Percentiles rank a stretch among this genome's conserved stretches.
phyloP scores from a whole-genome alignment of 1,140 invertebrate species.

The Conus betulinus region DNA sequence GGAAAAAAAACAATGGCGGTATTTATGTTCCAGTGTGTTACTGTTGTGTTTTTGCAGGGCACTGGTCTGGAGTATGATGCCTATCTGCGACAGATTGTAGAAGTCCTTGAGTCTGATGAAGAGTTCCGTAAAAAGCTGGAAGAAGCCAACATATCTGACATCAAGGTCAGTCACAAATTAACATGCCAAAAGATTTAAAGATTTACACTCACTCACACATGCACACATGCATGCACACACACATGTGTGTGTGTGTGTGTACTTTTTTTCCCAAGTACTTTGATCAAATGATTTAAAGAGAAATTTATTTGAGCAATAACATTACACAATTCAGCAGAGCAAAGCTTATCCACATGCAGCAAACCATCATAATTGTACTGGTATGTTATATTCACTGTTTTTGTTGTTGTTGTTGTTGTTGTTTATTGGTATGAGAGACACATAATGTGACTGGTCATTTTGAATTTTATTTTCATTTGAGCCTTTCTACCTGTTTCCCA shows the following conservation, averaged over 20 bases:
- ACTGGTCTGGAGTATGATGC: conserved; percentile 71
- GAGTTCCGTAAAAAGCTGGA: conserved; percentile 72
- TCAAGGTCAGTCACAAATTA: conserved; percentile 64
- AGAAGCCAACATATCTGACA: conserved; percentile 68
- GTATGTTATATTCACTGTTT: not conserved
- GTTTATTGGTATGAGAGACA: no score
- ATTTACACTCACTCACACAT: not conserved
- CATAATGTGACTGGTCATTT: no score
- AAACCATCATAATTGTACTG: not conserved
- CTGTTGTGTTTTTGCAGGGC: conserved; percentile 33
- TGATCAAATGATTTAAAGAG: no score
- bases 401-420: no score
- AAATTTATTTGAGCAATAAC: no score
- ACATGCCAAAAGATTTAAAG: not conserved
- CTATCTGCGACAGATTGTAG: conserved; percentile 70
- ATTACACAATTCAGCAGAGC: no score
- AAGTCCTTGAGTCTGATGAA: conserved; percentile 67
- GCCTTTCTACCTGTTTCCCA: no score
- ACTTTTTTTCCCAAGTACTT: no score
- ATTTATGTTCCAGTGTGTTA: no score
- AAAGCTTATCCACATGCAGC: not conserved
- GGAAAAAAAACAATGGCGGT: no score
- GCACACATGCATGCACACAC: no score
- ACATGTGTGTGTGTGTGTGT: not conserved
- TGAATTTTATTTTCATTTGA: no score